A percentile compares a stretch with the other conserved stretches of the same genome.
Conservation (phyloP, 2,797 vertebrate species). For the Eulemur mongoz region DNA sequence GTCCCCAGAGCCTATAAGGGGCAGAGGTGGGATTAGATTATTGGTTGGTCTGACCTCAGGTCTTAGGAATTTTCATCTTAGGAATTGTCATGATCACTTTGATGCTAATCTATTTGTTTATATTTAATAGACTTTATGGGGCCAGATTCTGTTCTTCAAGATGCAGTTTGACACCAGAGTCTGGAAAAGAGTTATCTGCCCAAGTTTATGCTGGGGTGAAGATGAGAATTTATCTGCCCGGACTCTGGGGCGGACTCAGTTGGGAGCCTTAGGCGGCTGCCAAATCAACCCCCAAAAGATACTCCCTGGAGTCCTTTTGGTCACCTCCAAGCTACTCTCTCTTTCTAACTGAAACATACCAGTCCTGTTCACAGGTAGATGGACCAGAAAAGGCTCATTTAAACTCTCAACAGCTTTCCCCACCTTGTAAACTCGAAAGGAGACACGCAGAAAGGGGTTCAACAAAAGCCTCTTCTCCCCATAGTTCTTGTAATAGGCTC, state of each 20-base stretch:
- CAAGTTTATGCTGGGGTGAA: neutral
- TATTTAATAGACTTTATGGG: neutral
- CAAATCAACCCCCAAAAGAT: neutral
- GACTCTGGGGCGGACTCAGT: neutral
- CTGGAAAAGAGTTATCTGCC: neutral
- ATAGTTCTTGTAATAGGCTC: conserved; percentile 63
- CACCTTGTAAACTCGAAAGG: conserved; percentile 60
- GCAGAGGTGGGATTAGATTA: neutral
- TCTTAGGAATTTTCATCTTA: neutral
- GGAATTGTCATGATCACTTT: neutral
- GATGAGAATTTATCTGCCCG: neutral
- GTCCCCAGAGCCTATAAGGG: neutral
- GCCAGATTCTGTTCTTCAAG: neutral
- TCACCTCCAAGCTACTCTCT: neutral
- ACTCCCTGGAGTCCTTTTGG: neutral
- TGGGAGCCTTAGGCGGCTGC: neutral
- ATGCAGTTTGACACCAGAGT: neutral
- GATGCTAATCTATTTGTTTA: neutral
- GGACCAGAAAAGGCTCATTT: conserved; percentile 20
- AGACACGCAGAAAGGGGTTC: conserved; percentile 15
- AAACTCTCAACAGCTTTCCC: conserved; percentile 42
- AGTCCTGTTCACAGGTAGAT: conserved; percentile 53
- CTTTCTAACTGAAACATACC: neutral
- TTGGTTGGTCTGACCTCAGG: neutral
- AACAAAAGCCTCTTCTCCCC: conserved; percentile 67